A percentile compares a stretch with the other conserved stretches of the same genome.
phyloP scores from a whole-genome alignment of 2,797 vertebrate genomes.

The Sebastes oblongus region DNA sequence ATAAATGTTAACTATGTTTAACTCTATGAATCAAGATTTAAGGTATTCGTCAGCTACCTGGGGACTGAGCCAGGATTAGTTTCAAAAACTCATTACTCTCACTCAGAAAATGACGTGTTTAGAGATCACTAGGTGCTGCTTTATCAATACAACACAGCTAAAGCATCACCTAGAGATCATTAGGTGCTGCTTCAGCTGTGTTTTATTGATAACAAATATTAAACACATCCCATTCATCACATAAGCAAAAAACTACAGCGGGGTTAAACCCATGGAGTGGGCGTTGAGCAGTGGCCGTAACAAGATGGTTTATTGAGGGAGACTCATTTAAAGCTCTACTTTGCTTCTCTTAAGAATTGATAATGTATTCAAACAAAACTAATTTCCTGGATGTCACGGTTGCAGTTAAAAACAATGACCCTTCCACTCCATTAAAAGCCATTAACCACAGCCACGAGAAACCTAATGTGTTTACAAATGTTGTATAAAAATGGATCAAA shows the following conservation, averaged over 20 bases:
- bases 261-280: not conserved
- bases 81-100: not conserved
- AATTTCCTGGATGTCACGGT: not conserved
- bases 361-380: not conserved
- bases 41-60: no score
- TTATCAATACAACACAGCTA: no score
- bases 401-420: not conserved
- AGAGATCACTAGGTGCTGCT: not conserved
- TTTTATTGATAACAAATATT: not conserved
- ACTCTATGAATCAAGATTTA: no score
- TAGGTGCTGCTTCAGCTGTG: not conserved
- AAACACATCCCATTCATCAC: not conserved
- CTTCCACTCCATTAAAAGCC: slow-evolving; percentile 6
- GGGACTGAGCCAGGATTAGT: no score
- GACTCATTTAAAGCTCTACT: not conserved
- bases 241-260: not conserved
- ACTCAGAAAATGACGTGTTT: not conserved
- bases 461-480: slow-evolving; percentile 1
- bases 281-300: not conserved
- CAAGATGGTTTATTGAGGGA: not conserved
- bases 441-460: not conserved
- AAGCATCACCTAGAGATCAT: no score
- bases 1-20: no score
- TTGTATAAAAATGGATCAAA: not conserved
- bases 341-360: not conserved